Percentiles rank a stretch among this genome's conserved stretches.
phyloP scores from a whole-genome alignment of 2,113 vertebrate species.

The Corvus hawaiiensis region DNA sequence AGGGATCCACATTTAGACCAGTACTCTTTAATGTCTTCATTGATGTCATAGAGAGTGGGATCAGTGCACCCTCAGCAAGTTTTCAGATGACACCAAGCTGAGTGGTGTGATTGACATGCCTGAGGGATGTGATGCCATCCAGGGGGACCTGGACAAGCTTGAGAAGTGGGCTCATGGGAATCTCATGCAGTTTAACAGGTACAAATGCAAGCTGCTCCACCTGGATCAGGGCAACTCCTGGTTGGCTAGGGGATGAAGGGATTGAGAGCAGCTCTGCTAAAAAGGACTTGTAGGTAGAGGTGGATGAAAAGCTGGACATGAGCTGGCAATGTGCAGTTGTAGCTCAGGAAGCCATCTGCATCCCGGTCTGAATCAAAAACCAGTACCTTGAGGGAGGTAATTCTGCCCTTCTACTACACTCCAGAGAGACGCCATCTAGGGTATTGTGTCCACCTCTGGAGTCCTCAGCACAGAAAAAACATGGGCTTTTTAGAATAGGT shows the following conservation, averaged over 20 bases:
- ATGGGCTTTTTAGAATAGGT: not conserved
- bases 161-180: no score
- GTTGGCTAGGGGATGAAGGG: not conserved
- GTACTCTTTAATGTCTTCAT: not conserved
- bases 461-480: not conserved
- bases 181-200: not conserved
- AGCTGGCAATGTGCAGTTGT: not conserved
- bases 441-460: not conserved
- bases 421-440: not conserved
- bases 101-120: not conserved
- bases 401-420: not conserved
- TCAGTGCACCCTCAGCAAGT: not conserved
- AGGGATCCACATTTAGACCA: not conserved
- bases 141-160: not conserved
- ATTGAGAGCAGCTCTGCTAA: not conserved
- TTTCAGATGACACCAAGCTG: not conserved
- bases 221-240: fast-evolving
- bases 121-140: not conserved
- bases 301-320: not conserved
- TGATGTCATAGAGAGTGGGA: not conserved
- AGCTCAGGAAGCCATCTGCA: not conserved
- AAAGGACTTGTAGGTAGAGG: not conserved
- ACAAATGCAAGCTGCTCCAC: not conserved
- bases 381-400: not conserved
- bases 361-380: not conserved